Base-by-base conservation (phyloP, 2,113 vertebrate species). In the Oryctolagus cuniculus region DNA sequence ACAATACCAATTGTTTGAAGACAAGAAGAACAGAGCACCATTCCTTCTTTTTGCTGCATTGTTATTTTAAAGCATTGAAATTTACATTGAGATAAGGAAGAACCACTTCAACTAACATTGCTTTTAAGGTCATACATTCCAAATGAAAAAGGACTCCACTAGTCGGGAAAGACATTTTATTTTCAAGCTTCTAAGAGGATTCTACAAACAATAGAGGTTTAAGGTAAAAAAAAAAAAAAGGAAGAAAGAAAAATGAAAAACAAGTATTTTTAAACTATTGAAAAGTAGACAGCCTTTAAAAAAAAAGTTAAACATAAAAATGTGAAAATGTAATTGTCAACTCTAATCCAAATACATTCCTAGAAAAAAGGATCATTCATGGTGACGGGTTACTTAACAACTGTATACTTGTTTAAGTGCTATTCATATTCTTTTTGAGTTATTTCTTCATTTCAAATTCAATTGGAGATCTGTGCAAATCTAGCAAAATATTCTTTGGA, bases 401-500 rank as follows among this genome's bases (percentile, higher is more conserved):
- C 55, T 88, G 78, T 74, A 94, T 58, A 94, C 94, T 53, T 95
- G 80, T 93, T 86, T 97, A 96, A 96, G 88, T 94, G 87, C 96
- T 97, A 67, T 87, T 95, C 67, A 55, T 95, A 96, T 69, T 94
- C 92, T 91, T 8, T 86, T 93, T 89, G 93, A 96, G 79, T 36
- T 85, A 95, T 91, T 90, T 91, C 96, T 89, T 96, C 90, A 69
- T 91, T 97, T 98, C 97, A 94, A 97, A 98, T 98, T 98, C 97
- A 97, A 89, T 93, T 97, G 98, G 97, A 98, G 94, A 97, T 97
- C 97, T 98, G 98, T 98, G 97, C 98, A 98, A 98, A 98, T 98
- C 97, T 98, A 98, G 98, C 98, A 98, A 98, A 98, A 98, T 98
- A 97, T 96, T 98, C 98, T 98, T 98, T 98, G 98, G 98, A 98